phyloP scores from a whole-genome alignment of 2,113 vertebrate genomes.

The Ophthalmolycus amberensis region DNA sequence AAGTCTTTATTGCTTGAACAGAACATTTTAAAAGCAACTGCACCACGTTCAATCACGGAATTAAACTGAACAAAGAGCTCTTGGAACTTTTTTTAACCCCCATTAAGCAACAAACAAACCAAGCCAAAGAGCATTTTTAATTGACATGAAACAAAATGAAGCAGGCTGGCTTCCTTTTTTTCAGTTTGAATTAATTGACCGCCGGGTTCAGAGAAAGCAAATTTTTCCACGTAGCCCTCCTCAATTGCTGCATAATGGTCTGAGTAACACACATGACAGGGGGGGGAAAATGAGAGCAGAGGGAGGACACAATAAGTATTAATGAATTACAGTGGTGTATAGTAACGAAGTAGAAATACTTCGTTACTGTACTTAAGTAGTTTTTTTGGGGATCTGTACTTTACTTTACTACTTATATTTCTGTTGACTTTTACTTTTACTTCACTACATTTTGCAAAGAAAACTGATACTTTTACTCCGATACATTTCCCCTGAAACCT shows the following conservation, averaged over 20 bases:
- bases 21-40: background rate
- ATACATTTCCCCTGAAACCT: too few relatives aligned
- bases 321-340: slow-evolving; percentile 54
- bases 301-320: slow-evolving; percentile 25
- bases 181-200: slow-evolving; percentile 34
- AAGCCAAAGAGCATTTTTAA: slow-evolving; percentile 33
- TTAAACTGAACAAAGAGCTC: slow-evolving; percentile 25
- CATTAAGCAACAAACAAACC: slow-evolving; percentile 30
- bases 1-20: slow-evolving; percentile 10
- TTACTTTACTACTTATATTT: too few relatives aligned
- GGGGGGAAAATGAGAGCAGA: background rate
- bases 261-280: background rate
- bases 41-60: background rate
- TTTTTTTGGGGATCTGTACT: too few relatives aligned
- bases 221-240: background rate
- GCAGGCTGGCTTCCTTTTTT: background rate
- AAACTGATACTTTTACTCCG: too few relatives aligned
- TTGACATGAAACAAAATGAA: slow-evolving; percentile 21
- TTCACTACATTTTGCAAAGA: too few relatives aligned
- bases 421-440: too few relatives aligned
- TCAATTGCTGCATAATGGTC: background rate
- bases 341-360: too few relatives aligned
- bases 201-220: slow-evolving; percentile 23
- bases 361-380: too few relatives aligned
- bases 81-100: background rate